phyloP scores from a whole-genome alignment of 2,888 invertebrate genomes.

The Poecilobothrus nobilitatus region DNA sequence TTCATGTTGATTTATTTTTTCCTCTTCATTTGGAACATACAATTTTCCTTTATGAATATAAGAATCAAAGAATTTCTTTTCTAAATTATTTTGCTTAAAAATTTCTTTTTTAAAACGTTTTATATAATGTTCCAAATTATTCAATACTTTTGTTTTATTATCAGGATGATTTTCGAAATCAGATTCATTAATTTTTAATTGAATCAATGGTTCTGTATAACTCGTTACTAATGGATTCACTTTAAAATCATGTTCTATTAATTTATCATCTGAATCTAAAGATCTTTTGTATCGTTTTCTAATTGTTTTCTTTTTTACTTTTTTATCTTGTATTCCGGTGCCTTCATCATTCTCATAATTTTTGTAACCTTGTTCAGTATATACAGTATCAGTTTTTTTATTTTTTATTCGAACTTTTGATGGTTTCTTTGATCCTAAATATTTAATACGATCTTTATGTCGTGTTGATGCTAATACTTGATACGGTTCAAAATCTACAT shows the following conservation, averaged over 20 bases:
- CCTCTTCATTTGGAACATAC: not conserved
- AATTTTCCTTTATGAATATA: not conserved
- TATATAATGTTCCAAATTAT: not conserved
- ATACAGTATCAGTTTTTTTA: not conserved
- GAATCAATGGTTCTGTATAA: not conserved
- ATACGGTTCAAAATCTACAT: not conserved
- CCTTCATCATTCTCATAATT: slow-evolving; percentile 1
- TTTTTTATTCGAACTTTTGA: not conserved
- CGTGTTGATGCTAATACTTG: not conserved
- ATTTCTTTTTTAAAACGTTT: not conserved
- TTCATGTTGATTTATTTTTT: not conserved
- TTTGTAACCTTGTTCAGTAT: not conserved
- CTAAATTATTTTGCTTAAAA: not conserved
- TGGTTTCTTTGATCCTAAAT: not conserved
- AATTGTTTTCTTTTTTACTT: not conserved
- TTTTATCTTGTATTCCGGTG: not conserved
- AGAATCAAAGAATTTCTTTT: not conserved
- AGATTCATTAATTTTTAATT: not conserved
- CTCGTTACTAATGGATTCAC: not conserved
- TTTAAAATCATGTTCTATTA: not conserved
- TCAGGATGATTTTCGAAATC: not conserved
- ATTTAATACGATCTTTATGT: not conserved
- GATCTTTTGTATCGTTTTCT: not conserved
- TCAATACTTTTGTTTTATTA: not conserved
- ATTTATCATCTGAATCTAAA: not conserved